Evolutionary conservation across 2,113 vertebrate genomes (phyloP).

Genomic region (Corythoichthys haematopterus): DNA sequence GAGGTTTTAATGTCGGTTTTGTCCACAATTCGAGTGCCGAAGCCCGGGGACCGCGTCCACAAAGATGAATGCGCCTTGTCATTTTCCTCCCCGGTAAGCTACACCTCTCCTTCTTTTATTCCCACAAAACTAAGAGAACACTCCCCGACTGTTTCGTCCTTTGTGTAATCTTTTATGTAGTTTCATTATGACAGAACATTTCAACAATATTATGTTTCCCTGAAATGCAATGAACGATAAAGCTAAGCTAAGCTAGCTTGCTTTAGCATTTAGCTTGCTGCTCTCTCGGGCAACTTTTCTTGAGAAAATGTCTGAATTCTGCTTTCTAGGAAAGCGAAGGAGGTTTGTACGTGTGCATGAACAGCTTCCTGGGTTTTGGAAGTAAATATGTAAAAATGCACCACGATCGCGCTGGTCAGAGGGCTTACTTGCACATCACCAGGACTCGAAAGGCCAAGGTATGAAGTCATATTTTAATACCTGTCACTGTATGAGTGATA

Average conservation of each 20-base stretch:
- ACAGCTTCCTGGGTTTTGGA: slow-evolving; percentile 93
- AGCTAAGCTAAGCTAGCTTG: slow-evolving; percentile 61
- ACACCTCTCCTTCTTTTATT: slow-evolving; percentile 13
- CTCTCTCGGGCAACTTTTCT: neutral
- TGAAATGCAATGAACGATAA: slow-evolving; percentile 1
- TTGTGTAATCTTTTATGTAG: neutral
- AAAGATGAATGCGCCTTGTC: slow-evolving; percentile 98
- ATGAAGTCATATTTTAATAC: neutral
- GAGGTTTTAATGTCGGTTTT: slow-evolving; percentile 92
- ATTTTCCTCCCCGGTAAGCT: slow-evolving; percentile 89
- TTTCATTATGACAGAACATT: neutral
- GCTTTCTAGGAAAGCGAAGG: slow-evolving; percentile 85
- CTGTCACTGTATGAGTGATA: neutral
- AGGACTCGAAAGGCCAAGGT: slow-evolving; percentile 84
- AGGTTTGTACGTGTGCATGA: slow-evolving; percentile 96
- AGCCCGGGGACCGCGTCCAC: slow-evolving; percentile 93
- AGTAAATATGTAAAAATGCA: slow-evolving; percentile 89
- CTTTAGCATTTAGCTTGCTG: slow-evolving; percentile 32
- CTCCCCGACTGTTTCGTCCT: neutral
- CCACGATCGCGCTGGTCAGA: slow-evolving; percentile 85
- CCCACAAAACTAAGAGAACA: neutral
- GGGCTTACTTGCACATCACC: slow-evolving; percentile 90
- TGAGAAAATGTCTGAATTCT: neutral
- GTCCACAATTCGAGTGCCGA: slow-evolving; percentile 90
- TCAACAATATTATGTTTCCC: slow-evolving; percentile 2